Percentiles rank a stretch among this genome's conserved stretches.
phyloP scores from a whole-genome alignment of 2,888 invertebrate species.

The Spodoptera littoralis region DNA sequence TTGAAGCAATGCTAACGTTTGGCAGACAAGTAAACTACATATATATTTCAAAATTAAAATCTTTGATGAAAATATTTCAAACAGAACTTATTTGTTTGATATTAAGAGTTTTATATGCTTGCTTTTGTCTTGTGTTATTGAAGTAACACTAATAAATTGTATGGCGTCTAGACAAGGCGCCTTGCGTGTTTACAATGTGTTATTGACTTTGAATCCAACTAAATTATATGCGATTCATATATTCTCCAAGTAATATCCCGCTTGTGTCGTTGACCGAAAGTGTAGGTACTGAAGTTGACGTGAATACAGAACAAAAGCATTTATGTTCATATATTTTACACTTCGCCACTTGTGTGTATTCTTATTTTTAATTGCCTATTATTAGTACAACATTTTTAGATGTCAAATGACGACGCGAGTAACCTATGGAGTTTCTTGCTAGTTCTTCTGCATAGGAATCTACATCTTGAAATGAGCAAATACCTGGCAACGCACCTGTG shows the following conservation, averaged over 20 bases:
- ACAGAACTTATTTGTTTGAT: slow-evolving; percentile 7
- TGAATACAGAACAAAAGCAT: neutral
- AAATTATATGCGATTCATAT: neutral
- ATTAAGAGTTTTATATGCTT: slow-evolving; percentile 9
- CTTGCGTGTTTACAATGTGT: slow-evolving; percentile 10
- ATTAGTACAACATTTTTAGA: too few relatives aligned
- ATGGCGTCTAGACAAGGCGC: slow-evolving; percentile 42
- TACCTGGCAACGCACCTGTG: too few relatives aligned
- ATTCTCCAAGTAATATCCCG: too few relatives aligned
- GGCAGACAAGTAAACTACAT: slow-evolving; percentile 1
- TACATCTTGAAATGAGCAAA: too few relatives aligned
- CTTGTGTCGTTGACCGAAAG: too few relatives aligned
- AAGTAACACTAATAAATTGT: slow-evolving; percentile 25
- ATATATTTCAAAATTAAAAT: slow-evolving; percentile 4
- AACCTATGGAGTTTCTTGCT: too few relatives aligned
- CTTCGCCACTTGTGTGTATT: too few relatives aligned
- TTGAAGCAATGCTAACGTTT: neutral
- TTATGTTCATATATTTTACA: too few relatives aligned
- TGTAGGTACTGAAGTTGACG: too few relatives aligned
- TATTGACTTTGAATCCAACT: slow-evolving; percentile 5
- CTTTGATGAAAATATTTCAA: neutral
- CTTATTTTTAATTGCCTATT: too few relatives aligned
- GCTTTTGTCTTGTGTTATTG: slow-evolving; percentile 7
- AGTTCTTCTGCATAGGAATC: too few relatives aligned
- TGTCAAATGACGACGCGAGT: too few relatives aligned